These are phyloP conservation scores for Cyrtorhinus lividipennis DNA, from an alignment of 1,140 invertebrate genomes.

Conservation along the genomic window DNA sequence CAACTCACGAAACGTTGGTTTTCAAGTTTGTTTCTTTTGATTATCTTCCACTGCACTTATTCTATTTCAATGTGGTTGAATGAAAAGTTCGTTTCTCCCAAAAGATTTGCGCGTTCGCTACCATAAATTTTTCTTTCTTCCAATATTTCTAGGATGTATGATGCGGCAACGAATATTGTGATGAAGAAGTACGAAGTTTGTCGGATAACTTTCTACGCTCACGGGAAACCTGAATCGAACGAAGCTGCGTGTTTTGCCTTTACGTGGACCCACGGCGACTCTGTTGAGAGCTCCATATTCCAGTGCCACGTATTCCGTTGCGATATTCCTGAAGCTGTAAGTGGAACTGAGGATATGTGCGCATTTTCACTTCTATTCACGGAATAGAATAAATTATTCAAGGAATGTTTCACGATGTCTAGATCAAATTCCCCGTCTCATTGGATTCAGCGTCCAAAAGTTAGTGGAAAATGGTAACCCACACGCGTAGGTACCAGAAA, in stretches of 20 bases:
- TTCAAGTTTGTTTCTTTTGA: background rate
- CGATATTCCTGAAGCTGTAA: conserved; percentile 92
- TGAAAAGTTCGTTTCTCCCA: background rate
- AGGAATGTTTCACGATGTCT: background rate
- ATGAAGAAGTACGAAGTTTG: conserved; percentile 83
- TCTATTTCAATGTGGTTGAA: conserved; percentile 3
- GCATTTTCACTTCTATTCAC: background rate
- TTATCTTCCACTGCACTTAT: background rate
- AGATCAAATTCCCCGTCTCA: too few species aligned
- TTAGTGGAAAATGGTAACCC: too few species aligned
- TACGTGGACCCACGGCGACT: conserved; percentile 86
- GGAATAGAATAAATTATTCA: background rate
- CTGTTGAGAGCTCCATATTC: conserved; percentile 74
- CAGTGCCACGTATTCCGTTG: conserved; percentile 96
- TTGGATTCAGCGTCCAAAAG: too few species aligned
- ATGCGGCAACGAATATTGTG: conserved; percentile 64
- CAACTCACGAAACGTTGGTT: too few species aligned
- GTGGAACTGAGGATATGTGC: too few species aligned
- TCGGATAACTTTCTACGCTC: conserved; percentile 86
- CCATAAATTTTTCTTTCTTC: background rate
- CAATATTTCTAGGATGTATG: conserved; percentile 52
- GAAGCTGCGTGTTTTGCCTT: conserved; percentile 93
- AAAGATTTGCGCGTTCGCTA: background rate
- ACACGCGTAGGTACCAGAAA: too few species aligned
- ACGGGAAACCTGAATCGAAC: conserved; percentile 64